phyloP scores from a whole-genome alignment of 2,888 invertebrate species.

The Brenthis hecate region DNA sequence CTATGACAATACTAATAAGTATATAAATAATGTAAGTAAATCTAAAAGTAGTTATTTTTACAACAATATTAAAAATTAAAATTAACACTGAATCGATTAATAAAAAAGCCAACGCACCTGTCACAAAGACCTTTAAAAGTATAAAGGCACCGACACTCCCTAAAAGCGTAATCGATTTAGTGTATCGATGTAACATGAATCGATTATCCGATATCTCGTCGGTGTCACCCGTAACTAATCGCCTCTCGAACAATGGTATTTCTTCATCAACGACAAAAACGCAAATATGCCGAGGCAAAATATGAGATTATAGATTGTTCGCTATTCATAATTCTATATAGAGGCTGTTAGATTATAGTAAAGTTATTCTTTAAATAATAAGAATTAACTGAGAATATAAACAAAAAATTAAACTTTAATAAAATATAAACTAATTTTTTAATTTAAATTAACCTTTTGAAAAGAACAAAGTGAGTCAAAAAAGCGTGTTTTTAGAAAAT shows the following conservation, averaged over 20 bases:
- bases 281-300: constrained; percentile 61
- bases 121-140: constrained; percentile 37
- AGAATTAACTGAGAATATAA: too few species aligned
- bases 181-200: constrained; percentile 65
- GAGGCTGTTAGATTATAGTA: constrained; percentile 51
- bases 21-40: too few species aligned
- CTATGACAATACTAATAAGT: too few species aligned
- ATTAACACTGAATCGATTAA: constrained; percentile 11
- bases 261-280: constrained; percentile 78
- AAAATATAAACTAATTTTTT: too few species aligned
- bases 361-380: neutral
- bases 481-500: too few species aligned
- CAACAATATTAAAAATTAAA: neutral
- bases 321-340: constrained; percentile 52
- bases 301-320: constrained; percentile 69
- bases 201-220: constrained; percentile 67
- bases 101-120: constrained; percentile 42
- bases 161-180: constrained; percentile 75
- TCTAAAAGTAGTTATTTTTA: too few species aligned
- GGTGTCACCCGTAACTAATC: constrained; percentile 76
- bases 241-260: constrained; percentile 72
- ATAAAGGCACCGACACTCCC: constrained; percentile 67
- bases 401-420: too few species aligned
- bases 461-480: too few species aligned
- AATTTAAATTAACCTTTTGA: too few species aligned